These are phyloP conservation scores for Oceanodroma tethys DNA, from an alignment of 2,113 vertebrate species.

Conservation along the genomic window DNA sequence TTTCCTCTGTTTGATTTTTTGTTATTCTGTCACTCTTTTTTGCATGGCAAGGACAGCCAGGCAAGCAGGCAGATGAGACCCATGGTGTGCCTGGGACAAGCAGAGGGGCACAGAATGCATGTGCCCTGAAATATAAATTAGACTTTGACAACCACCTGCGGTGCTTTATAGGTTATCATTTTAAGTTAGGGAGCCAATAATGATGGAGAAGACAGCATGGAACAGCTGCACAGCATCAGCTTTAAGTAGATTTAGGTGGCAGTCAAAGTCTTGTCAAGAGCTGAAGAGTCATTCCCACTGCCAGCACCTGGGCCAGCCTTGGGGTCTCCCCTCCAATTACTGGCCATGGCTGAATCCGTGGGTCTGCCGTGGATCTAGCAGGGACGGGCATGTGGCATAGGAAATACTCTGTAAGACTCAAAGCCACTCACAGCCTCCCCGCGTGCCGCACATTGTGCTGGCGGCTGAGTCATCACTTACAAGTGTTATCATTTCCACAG, in stretches of 20 bases:
- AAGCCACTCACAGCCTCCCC: not conserved
- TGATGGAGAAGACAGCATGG: not conserved
- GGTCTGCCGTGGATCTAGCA: not conserved
- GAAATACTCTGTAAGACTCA: not conserved
- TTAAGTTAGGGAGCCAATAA: not conserved
- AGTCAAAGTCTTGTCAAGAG: not conserved
- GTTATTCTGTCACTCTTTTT: not conserved
- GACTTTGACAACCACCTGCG: not conserved
- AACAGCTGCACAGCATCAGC: not conserved
- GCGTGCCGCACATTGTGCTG: rapidly evolving
- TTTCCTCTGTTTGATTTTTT: not conserved
- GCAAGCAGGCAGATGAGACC: not conserved
- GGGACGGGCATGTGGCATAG: not conserved
- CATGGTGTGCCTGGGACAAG: not conserved
- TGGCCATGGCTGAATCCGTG: not conserved
- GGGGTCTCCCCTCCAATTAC: not conserved
- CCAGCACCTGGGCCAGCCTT: not conserved
- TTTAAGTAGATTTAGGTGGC: not conserved
- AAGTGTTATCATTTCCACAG: not conserved
- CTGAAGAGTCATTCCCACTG: not conserved
- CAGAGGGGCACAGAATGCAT: not conserved
- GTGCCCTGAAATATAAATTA: not conserved
- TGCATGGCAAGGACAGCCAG: not conserved
- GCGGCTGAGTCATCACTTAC: not conserved
- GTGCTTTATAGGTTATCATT: not conserved